Percentiles rank a stretch among this genome's conserved stretches.
These are phyloP conservation scores for Sarotherodon lohbergeri DNA, from an alignment of 2,113 vertebrate species.

Conservation along the genomic window DNA sequence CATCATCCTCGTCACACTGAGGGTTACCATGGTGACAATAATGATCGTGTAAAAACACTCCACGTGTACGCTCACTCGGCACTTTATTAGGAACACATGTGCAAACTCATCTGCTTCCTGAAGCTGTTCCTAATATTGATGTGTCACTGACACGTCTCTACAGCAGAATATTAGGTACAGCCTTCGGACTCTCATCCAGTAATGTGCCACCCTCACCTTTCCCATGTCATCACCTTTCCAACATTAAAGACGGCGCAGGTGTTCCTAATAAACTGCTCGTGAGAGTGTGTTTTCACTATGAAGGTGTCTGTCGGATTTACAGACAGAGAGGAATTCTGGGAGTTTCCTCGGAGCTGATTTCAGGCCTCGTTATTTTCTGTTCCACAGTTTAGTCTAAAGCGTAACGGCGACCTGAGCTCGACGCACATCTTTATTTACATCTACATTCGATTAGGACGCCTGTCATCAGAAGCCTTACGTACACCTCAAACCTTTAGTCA, in stretches of 20 bases:
- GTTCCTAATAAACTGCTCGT: background rate
- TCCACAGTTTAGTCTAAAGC: background rate
- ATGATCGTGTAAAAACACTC: background rate
- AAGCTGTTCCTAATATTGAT: background rate
- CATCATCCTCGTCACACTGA: background rate
- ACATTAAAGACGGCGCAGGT: background rate
- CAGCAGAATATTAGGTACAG: background rate
- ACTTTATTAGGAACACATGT: background rate
- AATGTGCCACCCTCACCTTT: background rate
- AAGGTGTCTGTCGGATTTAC: background rate
- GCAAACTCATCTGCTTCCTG: background rate
- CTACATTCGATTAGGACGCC: background rate
- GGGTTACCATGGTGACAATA: background rate
- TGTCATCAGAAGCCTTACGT: background rate
- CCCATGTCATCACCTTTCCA: fast-evolving
- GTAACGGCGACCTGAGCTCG: background rate
- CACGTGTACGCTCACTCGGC: background rate
- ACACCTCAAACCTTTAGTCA: background rate
- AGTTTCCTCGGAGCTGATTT: background rate
- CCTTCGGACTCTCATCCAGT: background rate
- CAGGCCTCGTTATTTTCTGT: background rate
- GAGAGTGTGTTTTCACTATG: background rate
- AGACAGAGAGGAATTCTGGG: background rate
- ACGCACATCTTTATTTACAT: background rate
- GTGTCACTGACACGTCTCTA: background rate